phyloP scores from a whole-genome alignment of 2,797 vertebrate genomes.

The Atherinosoma microstoma region DNA sequence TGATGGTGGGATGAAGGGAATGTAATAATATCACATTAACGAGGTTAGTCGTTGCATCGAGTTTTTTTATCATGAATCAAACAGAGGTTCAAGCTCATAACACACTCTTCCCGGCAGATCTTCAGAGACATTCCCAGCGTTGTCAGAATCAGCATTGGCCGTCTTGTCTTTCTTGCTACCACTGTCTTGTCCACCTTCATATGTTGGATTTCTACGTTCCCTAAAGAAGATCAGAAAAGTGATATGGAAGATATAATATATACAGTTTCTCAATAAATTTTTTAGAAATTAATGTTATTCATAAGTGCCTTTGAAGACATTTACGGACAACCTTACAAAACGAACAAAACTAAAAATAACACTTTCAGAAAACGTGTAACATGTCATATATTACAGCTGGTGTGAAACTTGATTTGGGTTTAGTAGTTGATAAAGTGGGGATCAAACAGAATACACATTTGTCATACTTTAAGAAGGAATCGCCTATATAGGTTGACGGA shows the following conservation, averaged over 20 bases:
- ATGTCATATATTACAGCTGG: neutral
- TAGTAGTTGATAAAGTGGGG: neutral
- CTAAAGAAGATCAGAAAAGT: slow-evolving; percentile 27
- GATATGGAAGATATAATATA: neutral
- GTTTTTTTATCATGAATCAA: slow-evolving; percentile 44
- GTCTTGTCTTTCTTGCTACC: slow-evolving; percentile 11
- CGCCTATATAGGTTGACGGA: too few relatives aligned
- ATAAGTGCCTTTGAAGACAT: neutral
- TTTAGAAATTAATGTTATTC: neutral
- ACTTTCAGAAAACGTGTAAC: too few relatives aligned
- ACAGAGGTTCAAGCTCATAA: slow-evolving; percentile 77
- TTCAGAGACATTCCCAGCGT: slow-evolving; percentile 57
- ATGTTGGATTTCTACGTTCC: slow-evolving; percentile 26
- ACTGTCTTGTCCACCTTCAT: slow-evolving; percentile 5
- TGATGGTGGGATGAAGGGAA: slow-evolving; percentile 3
- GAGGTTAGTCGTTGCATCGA: neutral
- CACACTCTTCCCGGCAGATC: slow-evolving; percentile 76
- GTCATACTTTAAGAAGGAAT: too few relatives aligned
- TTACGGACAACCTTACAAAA: neutral
- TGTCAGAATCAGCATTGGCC: slow-evolving; percentile 33
- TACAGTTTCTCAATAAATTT: too few relatives aligned
- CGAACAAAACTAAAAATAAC: neutral
- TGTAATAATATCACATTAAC: neutral
- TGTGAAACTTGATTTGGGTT: too few relatives aligned
- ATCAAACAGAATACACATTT: neutral